A percentile compares a stretch with the other conserved stretches of the same genome.
Conservation (phyloP, 2,888 invertebrate genomes). For the Andrena flavipes region DNA sequence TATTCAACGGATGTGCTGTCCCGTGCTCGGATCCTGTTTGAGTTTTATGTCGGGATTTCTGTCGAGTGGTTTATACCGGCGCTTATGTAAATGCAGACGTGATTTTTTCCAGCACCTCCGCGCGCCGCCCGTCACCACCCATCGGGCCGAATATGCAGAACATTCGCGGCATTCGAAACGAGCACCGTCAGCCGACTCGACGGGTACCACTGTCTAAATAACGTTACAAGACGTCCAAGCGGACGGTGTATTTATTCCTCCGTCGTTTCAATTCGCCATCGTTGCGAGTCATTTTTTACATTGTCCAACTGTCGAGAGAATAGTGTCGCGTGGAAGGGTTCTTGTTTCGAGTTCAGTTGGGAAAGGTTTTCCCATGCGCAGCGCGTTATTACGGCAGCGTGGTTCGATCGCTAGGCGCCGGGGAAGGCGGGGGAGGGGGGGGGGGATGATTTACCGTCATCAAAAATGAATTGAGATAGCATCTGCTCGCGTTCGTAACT, state of each 20-base stretch:
- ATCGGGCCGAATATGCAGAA: slow-evolving; percentile 77
- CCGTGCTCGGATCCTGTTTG: slow-evolving; percentile 81
- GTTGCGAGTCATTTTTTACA: neutral
- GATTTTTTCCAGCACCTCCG: slow-evolving; percentile 82
- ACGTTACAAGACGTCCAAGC: neutral
- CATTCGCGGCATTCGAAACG: slow-evolving; percentile 77
- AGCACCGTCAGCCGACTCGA: slow-evolving; percentile 27
- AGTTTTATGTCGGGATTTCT: slow-evolving; percentile 83
- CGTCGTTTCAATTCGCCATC: neutral
- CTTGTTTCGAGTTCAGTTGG: neutral
- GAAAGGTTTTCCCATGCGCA: slow-evolving; percentile 27
- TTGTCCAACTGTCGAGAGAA: neutral
- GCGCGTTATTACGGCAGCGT: slow-evolving; percentile 9
- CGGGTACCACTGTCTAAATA: neutral
- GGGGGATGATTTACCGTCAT: slow-evolving; percentile 49
- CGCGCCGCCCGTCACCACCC: slow-evolving; percentile 66
- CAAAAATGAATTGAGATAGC: slow-evolving; percentile 60
- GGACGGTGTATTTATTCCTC: neutral
- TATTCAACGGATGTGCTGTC: slow-evolving; percentile 82
- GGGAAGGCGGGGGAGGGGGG: neutral
- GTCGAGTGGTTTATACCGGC: slow-evolving; percentile 84
- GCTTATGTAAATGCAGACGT: slow-evolving; percentile 85
- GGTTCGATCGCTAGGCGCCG: slow-evolving; percentile 3
- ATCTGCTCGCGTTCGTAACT: slow-evolving; percentile 52
- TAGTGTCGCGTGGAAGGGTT: neutral